Evolutionary conservation across 2,113 vertebrate genomes (phyloP).

Genomic region (Hemicordylus capensis): DNA sequence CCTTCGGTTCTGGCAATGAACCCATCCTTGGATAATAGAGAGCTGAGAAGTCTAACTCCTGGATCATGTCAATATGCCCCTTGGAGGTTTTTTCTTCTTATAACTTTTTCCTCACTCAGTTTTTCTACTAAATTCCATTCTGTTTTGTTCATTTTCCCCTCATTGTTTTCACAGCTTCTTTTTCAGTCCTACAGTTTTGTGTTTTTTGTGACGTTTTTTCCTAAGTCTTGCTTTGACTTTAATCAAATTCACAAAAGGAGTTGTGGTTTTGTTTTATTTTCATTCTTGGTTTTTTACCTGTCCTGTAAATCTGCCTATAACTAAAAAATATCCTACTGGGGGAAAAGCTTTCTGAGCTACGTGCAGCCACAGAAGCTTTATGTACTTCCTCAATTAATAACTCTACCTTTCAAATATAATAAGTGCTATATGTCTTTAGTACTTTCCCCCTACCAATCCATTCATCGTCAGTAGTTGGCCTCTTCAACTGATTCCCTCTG

Average conservation of each 20-base stretch:
- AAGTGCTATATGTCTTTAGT: constrained; percentile 10
- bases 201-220: background rate
- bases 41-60: too few relatives aligned
- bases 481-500: constrained; percentile 20
- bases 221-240: background rate
- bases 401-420: constrained; percentile 50
- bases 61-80: too few relatives aligned
- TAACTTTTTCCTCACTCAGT: background rate
- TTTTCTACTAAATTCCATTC: background rate
- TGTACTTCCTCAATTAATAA: constrained; percentile 41
- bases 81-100: background rate
- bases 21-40: too few relatives aligned
- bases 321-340: background rate
- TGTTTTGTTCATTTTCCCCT: background rate
- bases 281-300: background rate
- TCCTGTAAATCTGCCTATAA: constrained; percentile 21
- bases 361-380: constrained; percentile 28
- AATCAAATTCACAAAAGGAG: background rate
- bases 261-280: background rate
- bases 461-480: constrained; percentile 31
- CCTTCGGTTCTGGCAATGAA: too few relatives aligned
- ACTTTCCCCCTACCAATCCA: constrained; percentile 20
- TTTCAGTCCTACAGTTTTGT: background rate
- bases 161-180: background rate
- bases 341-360: constrained; percentile 26